phyloP scores from a whole-genome alignment of 2,888 invertebrate genomes.

The Thymelicus lineola region DNA sequence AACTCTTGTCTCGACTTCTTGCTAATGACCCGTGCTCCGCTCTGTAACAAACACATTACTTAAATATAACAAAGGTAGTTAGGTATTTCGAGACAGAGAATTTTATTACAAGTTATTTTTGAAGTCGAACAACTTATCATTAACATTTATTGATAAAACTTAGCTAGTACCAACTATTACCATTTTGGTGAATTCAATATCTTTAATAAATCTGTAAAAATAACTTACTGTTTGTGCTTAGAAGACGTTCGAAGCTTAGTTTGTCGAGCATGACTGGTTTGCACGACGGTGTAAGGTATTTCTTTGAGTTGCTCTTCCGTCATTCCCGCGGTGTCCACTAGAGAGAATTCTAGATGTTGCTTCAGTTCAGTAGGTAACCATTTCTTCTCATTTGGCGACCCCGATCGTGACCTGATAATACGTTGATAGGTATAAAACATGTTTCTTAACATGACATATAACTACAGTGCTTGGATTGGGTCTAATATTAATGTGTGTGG shows the following conservation, averaged over 20 bases:
- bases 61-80: conserved; percentile 16
- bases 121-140: too few relatives aligned
- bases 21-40: conserved; percentile 76
- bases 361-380: conserved; percentile 91
- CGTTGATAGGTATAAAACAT: not conserved
- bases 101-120: too few relatives aligned
- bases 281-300: conserved; percentile 95
- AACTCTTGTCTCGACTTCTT: conserved; percentile 69
- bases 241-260: conserved; percentile 82
- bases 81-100: not conserved
- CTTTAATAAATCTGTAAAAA: not conserved
- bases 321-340: conserved; percentile 96
- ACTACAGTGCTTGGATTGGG: too few relatives aligned
- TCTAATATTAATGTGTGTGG: too few relatives aligned
- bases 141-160: too few relatives aligned
- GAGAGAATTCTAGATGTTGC: conserved; percentile 94
- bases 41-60: conserved; percentile 52
- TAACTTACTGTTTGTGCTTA: conserved; percentile 69
- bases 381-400: conserved; percentile 89
- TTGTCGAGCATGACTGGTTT: conserved; percentile 88
- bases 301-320: conserved; percentile 93
- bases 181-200: too few relatives aligned
- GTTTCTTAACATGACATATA: too few relatives aligned
- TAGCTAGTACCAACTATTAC: too few relatives aligned
- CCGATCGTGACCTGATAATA: conserved; percentile 84